Evolutionary conservation across 2,888 invertebrate species (phyloP), one percentile per base, ranked within the genome.

Genomic region (Cenopis cana): DNA sequence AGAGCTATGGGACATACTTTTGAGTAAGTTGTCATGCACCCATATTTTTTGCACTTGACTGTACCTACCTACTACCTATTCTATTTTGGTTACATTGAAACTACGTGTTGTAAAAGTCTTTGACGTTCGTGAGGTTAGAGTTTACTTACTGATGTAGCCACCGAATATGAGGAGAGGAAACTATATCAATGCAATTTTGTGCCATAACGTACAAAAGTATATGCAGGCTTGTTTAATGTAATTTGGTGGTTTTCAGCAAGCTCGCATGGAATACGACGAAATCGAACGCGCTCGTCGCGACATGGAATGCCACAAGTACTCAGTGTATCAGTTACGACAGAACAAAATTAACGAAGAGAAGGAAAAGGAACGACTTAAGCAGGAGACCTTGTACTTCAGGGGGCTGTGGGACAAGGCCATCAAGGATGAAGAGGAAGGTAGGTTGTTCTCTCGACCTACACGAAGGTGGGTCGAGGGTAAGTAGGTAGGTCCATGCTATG

Each of bases 251-350:
- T 77, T 73, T 10, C 76, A 94, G 94, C 88, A 88, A 52, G 93
- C 94, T 5, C 87, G 94, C 12, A 94, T 95, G 89, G 92, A 93
- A 75, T 84, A 89, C 73, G 94, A 95, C 69, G 84, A 87, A 0
- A 87, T 95, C 8, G 88, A 90, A 17, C 85, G 88, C 8, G 75
- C 81, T 5, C 87, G 91, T 1, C 84, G 84, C 46, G 88, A 92
- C 76, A 76, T 81, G 9, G 92, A 90, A 0, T 89, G 90, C 73
- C 82, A 85, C 41, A 74, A 82, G 4, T 79, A 84, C 78, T 73
- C 83, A 0, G 85, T 89, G 60, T 64, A 77, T 1, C 87, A 89
- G 74, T 12, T 91, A 0, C 82, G 84, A n/a, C 78, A 84, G 80
- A 79, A 79, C 10, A 72, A 77, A 0, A 50, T 77, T 14, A 81